Conservation (phyloP, 2,888 invertebrate genomes). For the Mayetiola destructor region DNA sequence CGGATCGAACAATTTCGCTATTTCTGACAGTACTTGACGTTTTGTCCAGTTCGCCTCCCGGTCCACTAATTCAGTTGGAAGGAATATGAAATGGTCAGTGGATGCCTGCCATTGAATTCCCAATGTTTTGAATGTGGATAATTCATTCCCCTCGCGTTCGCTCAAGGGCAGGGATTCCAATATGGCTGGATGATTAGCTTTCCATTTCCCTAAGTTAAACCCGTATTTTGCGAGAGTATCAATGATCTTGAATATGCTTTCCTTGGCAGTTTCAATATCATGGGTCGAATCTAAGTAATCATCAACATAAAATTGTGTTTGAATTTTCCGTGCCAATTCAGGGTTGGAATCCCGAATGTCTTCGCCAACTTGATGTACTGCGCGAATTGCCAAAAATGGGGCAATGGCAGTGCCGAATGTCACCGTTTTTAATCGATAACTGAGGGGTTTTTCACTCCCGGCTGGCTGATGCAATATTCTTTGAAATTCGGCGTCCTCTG, state of each 20-base stretch:
- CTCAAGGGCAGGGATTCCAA: not conserved
- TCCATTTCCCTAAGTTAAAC: constrained; percentile 19
- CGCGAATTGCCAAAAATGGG: constrained; percentile 20
- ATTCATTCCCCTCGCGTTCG: not conserved
- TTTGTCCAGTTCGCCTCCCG: constrained; percentile 15
- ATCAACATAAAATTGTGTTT: constrained; percentile 19
- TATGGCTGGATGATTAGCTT: constrained; percentile 15
- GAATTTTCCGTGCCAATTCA: constrained; percentile 15
- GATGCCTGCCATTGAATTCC: constrained; percentile 1
- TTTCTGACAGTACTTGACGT: constrained; percentile 16
- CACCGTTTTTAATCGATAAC: constrained; percentile 18
- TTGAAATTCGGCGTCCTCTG: constrained; percentile 20
- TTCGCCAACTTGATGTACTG: constrained; percentile 18
- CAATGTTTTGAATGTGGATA: not conserved
- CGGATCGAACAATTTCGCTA: constrained; percentile 18
- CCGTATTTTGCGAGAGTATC: constrained; percentile 14
- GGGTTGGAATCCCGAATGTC: constrained; percentile 16
- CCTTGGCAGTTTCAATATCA: constrained; percentile 16
- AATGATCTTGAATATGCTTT: constrained; percentile 17
- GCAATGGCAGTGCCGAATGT: constrained; percentile 21
- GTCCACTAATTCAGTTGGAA: too few relatives aligned
- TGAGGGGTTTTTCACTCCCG: not conserved
- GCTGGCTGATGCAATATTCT: constrained; percentile 20
- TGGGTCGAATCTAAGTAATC: constrained; percentile 11
- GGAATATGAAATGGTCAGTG: not conserved